Conservation (phyloP, 2,888 invertebrate genomes). For the Lysandra coridon region DNA sequence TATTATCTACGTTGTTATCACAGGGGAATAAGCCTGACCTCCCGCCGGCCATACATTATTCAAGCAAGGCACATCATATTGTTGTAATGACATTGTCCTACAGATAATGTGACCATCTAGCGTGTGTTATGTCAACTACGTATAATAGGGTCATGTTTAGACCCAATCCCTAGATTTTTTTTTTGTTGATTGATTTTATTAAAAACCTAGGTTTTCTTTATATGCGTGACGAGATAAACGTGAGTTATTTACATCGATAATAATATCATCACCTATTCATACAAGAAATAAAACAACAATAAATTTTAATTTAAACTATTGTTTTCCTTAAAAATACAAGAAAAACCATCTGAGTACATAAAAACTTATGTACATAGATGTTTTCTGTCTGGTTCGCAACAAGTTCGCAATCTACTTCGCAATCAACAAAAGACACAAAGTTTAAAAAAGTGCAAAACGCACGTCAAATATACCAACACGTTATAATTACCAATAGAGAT, state of each 20-base stretch:
- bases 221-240: too few species aligned
- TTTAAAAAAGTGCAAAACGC: too few species aligned
- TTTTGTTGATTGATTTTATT: too few species aligned
- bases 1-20: not conserved
- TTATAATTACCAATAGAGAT: too few species aligned
- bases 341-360: not conserved
- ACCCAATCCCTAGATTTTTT: not conserved
- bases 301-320: too few species aligned
- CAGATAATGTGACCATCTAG: slow-evolving; percentile 19
- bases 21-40: slow-evolving; percentile 17
- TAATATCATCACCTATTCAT: too few species aligned
- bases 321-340: not conserved
- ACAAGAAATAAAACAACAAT: too few species aligned
- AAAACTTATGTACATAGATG: slow-evolving; percentile 1
- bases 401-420: not conserved
- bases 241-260: too few species aligned
- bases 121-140: not conserved
- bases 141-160: slow-evolving; percentile 10
- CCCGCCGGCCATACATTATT: slow-evolving; percentile 15
- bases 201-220: too few species aligned
- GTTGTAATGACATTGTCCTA: slow-evolving; percentile 16
- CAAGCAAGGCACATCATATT: slow-evolving; percentile 13
- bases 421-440: too few species aligned
- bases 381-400: not conserved
- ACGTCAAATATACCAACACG: too few species aligned